A percentile compares a stretch with the other conserved stretches of the same genome.
Conservation (phyloP, 2,113 vertebrate species). For the Python bivittatus region DNA sequence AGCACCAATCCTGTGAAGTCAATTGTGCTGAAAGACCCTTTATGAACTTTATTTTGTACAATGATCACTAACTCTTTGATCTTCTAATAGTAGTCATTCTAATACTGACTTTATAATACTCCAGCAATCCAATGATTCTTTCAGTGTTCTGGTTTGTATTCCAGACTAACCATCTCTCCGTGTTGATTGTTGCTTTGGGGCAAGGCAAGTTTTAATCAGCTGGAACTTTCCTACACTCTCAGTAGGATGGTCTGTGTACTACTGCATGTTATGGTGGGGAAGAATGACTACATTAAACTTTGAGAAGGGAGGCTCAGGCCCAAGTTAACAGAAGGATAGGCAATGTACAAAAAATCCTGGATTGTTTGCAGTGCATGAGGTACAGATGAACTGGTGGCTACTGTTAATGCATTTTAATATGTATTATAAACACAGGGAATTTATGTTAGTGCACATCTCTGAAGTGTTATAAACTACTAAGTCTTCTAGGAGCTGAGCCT, state of each 20-base stretch:
- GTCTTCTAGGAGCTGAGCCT: neutral
- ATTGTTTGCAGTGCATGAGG: neutral
- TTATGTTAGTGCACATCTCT: neutral
- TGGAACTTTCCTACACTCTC: neutral
- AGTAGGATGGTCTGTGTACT: neutral
- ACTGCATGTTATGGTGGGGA: neutral
- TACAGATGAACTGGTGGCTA: neutral
- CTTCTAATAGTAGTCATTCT: neutral
- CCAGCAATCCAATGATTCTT: neutral
- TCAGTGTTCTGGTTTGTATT: neutral
- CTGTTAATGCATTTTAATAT: neutral
- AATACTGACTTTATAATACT: neutral
- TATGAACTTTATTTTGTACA: neutral
- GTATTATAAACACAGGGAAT: too few relatives aligned
- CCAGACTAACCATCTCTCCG: neutral
- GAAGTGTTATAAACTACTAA: neutral
- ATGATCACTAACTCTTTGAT: neutral
- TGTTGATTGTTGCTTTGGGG: neutral
- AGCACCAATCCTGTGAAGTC: too few relatives aligned
- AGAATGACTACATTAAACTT: neutral
- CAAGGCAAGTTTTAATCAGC: neutral
- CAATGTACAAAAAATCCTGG: neutral
- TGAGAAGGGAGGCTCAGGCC: neutral
- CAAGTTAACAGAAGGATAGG: neutral
- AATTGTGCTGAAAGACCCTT: neutral